These are phyloP conservation scores for Metalampra italica DNA, from an alignment of 2,888 invertebrate genomes.

Conservation along the genomic window DNA sequence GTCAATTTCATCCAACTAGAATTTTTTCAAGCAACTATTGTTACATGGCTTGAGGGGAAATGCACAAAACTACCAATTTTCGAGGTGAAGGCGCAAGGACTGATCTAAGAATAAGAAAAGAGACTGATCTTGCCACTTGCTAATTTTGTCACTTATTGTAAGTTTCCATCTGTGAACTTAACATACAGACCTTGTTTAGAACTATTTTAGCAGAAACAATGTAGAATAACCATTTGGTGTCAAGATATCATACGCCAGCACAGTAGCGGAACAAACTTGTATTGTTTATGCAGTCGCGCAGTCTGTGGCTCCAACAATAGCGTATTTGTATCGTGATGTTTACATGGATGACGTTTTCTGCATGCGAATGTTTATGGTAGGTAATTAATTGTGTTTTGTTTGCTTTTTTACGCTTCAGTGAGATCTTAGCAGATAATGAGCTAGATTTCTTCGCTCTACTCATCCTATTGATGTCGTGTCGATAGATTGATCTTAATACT, in stretches of 20 bases:
- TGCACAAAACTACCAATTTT: no score
- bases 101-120: no score
- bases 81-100: no score
- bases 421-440: constrained; percentile 10
- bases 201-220: not conserved
- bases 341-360: constrained; percentile 13
- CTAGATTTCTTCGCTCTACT: not conserved
- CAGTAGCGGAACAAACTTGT: constrained; percentile 9
- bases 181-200: not conserved
- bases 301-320: constrained; percentile 20
- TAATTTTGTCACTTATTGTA: not conserved
- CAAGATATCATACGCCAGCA: not conserved
- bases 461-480: not conserved
- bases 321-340: constrained; percentile 10
- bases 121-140: no score
- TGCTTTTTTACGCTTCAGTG: constrained; percentile 16
- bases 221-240: not conserved
- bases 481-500: not conserved
- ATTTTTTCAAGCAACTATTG: no score
- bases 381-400: constrained; percentile 18
- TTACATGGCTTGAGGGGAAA: no score
- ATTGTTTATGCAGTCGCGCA: constrained; percentile 26
- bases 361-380: constrained; percentile 17
- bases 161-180: not conserved
- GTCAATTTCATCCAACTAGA: no score